Evolutionary conservation across 2,888 invertebrate species (phyloP).

Genomic region (Drosophila heteroneura): DNA sequence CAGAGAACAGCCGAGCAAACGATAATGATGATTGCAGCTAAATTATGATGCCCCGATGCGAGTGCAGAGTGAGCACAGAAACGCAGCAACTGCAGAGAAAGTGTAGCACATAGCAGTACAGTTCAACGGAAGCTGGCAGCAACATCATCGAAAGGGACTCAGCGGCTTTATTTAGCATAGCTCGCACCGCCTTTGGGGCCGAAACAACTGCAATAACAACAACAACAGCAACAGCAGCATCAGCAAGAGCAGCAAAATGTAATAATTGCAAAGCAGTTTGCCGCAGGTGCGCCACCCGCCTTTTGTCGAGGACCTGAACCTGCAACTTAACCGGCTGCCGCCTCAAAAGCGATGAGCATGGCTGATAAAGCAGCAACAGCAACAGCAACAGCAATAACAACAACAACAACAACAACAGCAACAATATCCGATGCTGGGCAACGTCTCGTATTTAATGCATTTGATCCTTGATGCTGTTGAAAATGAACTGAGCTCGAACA

Average conservation of each 20-base stretch:
- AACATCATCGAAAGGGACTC: constrained; percentile 68
- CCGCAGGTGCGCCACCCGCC: constrained; percentile 79
- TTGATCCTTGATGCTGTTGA: constrained; percentile 82
- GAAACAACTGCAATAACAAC: constrained; percentile 20
- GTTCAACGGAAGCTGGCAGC: constrained; percentile 77
- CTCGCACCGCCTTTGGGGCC: constrained; percentile 59
- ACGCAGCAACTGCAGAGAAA: constrained; percentile 54
- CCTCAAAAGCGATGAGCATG: constrained; percentile 73
- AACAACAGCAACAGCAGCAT: constrained; percentile 32
- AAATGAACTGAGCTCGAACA: constrained; percentile 82
- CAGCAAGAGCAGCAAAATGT: constrained; percentile 63
- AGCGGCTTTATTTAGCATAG: constrained; percentile 61
- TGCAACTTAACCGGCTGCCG: constrained; percentile 63
- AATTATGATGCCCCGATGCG: constrained; percentile 81
- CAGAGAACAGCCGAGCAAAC: constrained; percentile 64
- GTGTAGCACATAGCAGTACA: constrained; percentile 61
- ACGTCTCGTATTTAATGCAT: constrained; percentile 80
- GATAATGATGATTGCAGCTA: constrained; percentile 85
- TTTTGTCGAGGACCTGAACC: constrained; percentile 48
- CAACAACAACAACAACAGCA: constrained; percentile 57
- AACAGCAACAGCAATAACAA: constrained; percentile 56
- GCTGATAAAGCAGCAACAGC: constrained; percentile 71
- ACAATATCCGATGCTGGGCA: constrained; percentile 67
- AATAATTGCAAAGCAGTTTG: constrained; percentile 81
- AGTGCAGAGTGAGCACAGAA: constrained; percentile 47